These are phyloP conservation scores for Hypolimnas misippus DNA, from an alignment of 2,888 invertebrate species.

Conservation along the genomic window DNA sequence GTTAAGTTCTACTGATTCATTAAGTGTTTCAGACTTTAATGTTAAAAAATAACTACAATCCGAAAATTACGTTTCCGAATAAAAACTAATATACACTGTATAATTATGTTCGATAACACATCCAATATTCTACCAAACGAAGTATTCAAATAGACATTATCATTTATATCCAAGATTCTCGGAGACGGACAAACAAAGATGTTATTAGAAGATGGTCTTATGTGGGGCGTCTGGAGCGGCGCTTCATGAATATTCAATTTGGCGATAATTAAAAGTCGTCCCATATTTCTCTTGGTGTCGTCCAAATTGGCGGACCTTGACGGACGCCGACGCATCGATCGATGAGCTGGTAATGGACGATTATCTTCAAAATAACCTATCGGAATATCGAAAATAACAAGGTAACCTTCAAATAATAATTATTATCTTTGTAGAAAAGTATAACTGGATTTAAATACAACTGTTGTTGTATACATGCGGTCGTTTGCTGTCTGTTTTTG, in stretches of 20 bases:
- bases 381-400: background rate
- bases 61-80: no score
- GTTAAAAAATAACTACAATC: no score
- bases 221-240: conserved; percentile 49
- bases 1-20: no score
- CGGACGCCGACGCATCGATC: conserved; percentile 12
- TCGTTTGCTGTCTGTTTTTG: no score
- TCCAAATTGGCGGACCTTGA: conserved; percentile 14
- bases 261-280: conserved; percentile 64
- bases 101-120: no score
- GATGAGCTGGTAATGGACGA: conserved; percentile 1
- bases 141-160: background rate
- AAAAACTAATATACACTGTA: no score
- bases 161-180: background rate
- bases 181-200: conserved; percentile 30
- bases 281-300: conserved; percentile 57
- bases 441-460: background rate
- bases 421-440: no score
- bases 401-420: background rate
- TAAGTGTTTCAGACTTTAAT: no score
- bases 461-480: background rate
- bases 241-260: conserved; percentile 70
- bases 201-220: conserved; percentile 46
- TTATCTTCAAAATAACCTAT: background rate
- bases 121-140: no score